phyloP scores from a whole-genome alignment of 1,140 invertebrate genomes.

The Agraylea sexmaculata region DNA sequence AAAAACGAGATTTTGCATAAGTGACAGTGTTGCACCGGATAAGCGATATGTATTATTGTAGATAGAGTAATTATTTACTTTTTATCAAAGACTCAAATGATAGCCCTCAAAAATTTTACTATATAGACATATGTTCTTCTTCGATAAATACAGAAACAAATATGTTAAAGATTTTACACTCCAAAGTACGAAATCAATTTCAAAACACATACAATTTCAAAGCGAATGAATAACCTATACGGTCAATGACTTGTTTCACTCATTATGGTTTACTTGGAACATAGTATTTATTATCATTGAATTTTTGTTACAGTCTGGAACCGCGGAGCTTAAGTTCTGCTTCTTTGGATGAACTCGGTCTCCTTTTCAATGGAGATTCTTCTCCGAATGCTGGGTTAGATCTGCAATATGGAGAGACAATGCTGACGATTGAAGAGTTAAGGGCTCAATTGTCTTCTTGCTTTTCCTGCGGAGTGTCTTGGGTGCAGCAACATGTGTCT shows the following conservation, averaged over 20 bases:
- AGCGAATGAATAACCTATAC: too few species aligned
- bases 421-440: slow-evolving; percentile 60
- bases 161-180: neutral
- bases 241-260: slow-evolving; percentile 5
- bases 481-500: slow-evolving; percentile 68
- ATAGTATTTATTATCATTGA: neutral
- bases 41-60: too few species aligned
- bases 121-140: neutral
- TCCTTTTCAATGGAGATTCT: neutral
- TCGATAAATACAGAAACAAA: neutral
- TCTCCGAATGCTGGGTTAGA: neutral
- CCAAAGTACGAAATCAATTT: too few species aligned
- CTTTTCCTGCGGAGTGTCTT: slow-evolving; percentile 72
- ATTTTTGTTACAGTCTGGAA: slow-evolving; percentile 13
- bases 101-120: neutral
- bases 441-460: slow-evolving; percentile 59
- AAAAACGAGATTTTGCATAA: too few species aligned
- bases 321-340: slow-evolving; percentile 14
- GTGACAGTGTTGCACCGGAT: too few species aligned
- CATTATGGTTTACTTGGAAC: neutral
- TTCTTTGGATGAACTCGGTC: slow-evolving; percentile 12
- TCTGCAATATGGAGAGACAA: slow-evolving; percentile 28
- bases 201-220: too few species aligned
- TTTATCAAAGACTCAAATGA: neutral
- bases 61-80: too few species aligned